Conservation (phyloP, 2,113 vertebrate species). For the Recurvirostra avosetta region DNA sequence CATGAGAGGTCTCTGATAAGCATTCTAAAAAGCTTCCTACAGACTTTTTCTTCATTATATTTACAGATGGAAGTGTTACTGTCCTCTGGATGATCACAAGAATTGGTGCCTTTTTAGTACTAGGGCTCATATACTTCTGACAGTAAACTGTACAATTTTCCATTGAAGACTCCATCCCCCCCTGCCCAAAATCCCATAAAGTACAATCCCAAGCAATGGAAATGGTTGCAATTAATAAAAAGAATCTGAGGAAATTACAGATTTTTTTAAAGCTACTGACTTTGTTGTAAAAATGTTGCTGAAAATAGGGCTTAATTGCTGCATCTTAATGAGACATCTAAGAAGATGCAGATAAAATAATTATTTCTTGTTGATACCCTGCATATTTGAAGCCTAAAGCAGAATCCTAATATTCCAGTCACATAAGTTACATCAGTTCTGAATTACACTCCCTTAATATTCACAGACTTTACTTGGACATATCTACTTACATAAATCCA, state of each 20-base stretch:
- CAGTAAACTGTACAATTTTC: not conserved
- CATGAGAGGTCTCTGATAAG: not conserved
- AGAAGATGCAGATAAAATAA: not conserved
- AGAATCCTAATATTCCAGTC: not conserved
- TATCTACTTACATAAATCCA: not conserved
- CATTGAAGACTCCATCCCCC: not conserved
- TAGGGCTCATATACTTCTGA: not conserved
- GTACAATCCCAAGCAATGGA: not conserved
- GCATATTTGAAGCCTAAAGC: not conserved
- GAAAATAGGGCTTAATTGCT: not conserved
- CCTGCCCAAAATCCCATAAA: not conserved
- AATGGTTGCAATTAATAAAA: not conserved
- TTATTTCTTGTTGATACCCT: constrained; percentile 7
- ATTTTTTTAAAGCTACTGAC: not conserved
- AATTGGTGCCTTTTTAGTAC: not conserved
- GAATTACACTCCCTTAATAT: not conserved
- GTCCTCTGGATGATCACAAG: not conserved
- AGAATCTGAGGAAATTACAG: not conserved
- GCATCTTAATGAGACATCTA: not conserved
- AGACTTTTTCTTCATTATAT: not conserved
- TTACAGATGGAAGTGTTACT: not conserved
- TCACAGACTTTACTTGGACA: not conserved
- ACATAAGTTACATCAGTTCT: not conserved
- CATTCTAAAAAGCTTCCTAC: not conserved
- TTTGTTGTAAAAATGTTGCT: not conserved